Conservation (phyloP, 2,888 invertebrate genomes). For the Operophtera brumata region DNA sequence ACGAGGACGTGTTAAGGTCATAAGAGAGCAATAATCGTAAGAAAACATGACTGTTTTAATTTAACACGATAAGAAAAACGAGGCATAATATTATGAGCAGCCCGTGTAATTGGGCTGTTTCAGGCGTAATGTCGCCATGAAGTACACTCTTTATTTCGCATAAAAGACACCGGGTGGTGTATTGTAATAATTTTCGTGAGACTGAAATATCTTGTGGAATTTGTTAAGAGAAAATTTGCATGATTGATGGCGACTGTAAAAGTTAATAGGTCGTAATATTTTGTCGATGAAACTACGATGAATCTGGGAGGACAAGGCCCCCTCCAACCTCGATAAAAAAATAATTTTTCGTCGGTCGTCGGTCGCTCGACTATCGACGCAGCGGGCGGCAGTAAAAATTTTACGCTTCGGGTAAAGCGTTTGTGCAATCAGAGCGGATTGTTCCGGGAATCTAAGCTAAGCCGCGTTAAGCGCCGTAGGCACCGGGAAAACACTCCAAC, state of each 20-base stretch:
- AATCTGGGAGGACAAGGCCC: constrained; percentile 28
- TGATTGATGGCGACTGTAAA: constrained; percentile 28
- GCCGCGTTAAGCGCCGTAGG: constrained; percentile 54
- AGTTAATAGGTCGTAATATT: constrained; percentile 31
- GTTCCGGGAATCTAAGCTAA: constrained; percentile 63
- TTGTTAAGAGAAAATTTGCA: constrained; percentile 17
- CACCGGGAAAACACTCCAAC: constrained; percentile 50
- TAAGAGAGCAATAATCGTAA: constrained; percentile 37
- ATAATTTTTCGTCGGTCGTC: constrained; percentile 36
- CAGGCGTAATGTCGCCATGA: constrained; percentile 39
- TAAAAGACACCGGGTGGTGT: constrained; percentile 36
- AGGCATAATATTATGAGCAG: constrained; percentile 36
- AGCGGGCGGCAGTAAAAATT: constrained; percentile 59
- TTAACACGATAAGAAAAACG: constrained; percentile 40
- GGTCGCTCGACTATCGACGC: constrained; percentile 43
- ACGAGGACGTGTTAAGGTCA: constrained; percentile 22
- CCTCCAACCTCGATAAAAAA: constrained; percentile 34
- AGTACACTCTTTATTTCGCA: constrained; percentile 39
- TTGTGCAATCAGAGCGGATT: constrained; percentile 74
- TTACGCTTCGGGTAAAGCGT: constrained; percentile 61
- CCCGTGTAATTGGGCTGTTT: constrained; percentile 40
- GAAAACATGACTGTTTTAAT: constrained; percentile 40
- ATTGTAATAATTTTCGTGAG: constrained; percentile 28
- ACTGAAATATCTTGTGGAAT: constrained; percentile 24
- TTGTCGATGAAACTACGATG: constrained; percentile 24